Base-by-base conservation (phyloP, 2,797 vertebrate species). In the Lagodon rhomboides region DNA sequence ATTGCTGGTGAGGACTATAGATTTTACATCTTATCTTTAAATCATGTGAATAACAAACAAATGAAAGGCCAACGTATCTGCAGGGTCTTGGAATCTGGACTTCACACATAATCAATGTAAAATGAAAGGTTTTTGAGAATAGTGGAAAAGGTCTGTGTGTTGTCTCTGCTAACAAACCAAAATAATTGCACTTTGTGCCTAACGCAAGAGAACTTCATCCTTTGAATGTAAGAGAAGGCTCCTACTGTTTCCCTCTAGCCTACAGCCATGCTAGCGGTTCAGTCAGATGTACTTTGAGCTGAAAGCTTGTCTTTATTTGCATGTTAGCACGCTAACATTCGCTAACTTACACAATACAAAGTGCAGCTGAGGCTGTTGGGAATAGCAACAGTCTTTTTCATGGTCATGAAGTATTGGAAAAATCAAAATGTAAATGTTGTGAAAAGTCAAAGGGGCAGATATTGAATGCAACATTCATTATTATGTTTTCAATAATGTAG, bases 71-170 rank as follows among this genome's bases (percentile, higher is more conserved):
- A 50, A 60, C 25, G n/a, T 47, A 69, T 68, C 34, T 74, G 56
- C 66, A 23, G 73, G 43, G 68, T 15, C 49, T 68, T 61, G 41
- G 41, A 80, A 64, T 80, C 58, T 73, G 30, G 34, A 63, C 30
- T 30, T 55, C 43, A 69, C 55, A 38, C 53, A 66, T 76, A 82
- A 79, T 61, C 27, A 44, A 54, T 71, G 25, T 34, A 61, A 62
- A 69, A 46, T 53, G 23, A 65, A 66, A 22, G 51, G 17, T 18
- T 62, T 62, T 20, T 23, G n/a, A 44, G 44, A 0, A 41, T 22
- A 30, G 13, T 59, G 64, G 3, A 58, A 44, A 34, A 63, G n/a
- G 18, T 7, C 13, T 66, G 22, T 22, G 8, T 61, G 54, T 68
- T 17, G 25, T 9, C 12, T 64, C 41, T 68, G 49, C 30, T 49